Conservation (phyloP, 2,113 vertebrate species). For the Dromiciops gliroides region DNA sequence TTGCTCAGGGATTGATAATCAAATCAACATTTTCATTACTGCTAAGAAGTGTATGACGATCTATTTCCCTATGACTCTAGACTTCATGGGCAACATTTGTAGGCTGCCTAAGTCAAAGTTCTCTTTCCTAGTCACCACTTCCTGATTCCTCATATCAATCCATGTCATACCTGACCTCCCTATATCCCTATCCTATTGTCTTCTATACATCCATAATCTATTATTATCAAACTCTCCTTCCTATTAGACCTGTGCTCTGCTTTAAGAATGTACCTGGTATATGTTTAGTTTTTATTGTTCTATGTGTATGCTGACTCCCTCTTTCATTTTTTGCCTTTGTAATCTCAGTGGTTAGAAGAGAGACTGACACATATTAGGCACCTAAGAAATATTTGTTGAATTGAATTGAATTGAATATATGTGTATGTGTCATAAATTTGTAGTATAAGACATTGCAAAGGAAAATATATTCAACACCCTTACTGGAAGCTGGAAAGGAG, state of each 20-base stretch:
- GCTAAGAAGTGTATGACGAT: not conserved
- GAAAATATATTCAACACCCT: not conserved
- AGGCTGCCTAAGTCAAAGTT: not conserved
- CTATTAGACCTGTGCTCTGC: not conserved
- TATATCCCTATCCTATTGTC: not conserved
- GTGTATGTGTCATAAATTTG: not conserved
- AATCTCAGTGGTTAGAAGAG: not conserved
- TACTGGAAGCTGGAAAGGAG: conserved; percentile 35
- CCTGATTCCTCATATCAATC: not conserved
- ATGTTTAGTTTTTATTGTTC: not conserved
- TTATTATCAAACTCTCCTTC: not conserved
- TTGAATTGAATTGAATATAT: not conserved
- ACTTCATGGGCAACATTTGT: not conserved
- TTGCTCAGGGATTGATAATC: not conserved
- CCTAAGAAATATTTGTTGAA: not conserved
- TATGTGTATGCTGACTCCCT: not conserved
- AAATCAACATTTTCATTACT: not conserved
- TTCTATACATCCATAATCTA: not conserved
- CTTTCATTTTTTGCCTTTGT: not conserved
- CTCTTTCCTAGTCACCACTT: not conserved
- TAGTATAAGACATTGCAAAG: not conserved
- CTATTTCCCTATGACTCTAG: not conserved
- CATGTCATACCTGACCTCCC: not conserved
- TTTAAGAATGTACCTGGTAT: not conserved
- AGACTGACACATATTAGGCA: not conserved